Percentiles rank a stretch among this genome's conserved stretches.
Evolutionary conservation across 2,888 invertebrate genomes (phyloP).

Genomic region (Limnephilus auricula): DNA sequence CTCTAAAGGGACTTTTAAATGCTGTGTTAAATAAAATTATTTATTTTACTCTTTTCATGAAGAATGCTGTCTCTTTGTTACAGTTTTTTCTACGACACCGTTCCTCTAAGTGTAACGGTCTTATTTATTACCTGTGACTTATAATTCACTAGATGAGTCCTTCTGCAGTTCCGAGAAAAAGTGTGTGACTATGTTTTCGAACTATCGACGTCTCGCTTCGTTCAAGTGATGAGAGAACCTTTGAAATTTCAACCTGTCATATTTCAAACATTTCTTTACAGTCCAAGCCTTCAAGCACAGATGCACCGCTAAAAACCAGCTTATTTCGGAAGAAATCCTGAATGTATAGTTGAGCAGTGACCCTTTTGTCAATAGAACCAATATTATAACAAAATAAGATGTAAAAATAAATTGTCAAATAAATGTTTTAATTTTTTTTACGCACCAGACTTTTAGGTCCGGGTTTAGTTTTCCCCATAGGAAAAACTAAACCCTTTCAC

Average conservation of each 20-base stretch:
- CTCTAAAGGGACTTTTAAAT: neutral
- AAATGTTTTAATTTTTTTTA: too few species aligned
- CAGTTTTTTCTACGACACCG: neutral
- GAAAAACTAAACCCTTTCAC: too few species aligned
- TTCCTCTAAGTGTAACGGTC: neutral
- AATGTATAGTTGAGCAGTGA: too few species aligned
- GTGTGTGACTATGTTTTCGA: neutral
- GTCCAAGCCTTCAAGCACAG: too few species aligned
- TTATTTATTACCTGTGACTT: neutral
- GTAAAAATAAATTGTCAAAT: too few species aligned
- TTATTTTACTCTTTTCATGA: neutral
- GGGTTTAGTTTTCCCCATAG: too few species aligned
- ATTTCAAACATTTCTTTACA: too few species aligned
- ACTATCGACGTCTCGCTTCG: neutral
- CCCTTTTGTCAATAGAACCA: too few species aligned
- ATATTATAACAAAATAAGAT: too few species aligned
- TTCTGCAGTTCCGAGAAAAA: neutral
- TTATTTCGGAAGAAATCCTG: too few species aligned
- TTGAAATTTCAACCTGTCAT: neutral
- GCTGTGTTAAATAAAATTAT: constrained; percentile 8
- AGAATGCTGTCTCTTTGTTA: neutral
- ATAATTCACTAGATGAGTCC: neutral
- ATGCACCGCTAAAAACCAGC: too few species aligned
- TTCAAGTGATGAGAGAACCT: neutral
- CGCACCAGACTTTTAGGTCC: too few species aligned